Percentiles rank a stretch among this genome's conserved stretches.
Evolutionary conservation across 2,113 vertebrate species (phyloP).

Genomic region (Plecturocebus donacophilus): DNA sequence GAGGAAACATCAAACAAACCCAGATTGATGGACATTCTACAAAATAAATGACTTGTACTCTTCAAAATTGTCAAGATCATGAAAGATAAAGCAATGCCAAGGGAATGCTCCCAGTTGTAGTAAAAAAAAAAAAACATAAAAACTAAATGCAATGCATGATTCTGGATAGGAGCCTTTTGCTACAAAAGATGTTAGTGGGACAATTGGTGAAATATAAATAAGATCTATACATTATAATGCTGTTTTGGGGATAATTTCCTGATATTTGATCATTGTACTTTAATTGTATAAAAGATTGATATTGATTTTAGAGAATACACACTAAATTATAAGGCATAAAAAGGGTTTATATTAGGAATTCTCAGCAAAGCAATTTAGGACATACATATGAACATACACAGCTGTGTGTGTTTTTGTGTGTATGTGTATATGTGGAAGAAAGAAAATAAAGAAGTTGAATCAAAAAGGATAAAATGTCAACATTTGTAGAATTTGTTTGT

Average conservation of each 20-base stretch:
- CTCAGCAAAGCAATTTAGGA: background rate
- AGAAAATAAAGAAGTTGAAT: background rate
- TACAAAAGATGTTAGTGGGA: background rate
- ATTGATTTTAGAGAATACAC: background rate
- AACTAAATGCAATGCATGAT: background rate
- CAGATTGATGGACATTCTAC: background rate
- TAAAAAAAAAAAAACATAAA: background rate
- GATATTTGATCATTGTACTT: background rate
- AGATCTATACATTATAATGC: background rate
- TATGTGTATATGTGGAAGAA: too few relatives aligned
- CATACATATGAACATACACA: background rate
- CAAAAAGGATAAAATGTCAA: background rate
- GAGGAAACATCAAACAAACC: background rate
- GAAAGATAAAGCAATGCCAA: background rate
- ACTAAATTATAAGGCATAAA: background rate
- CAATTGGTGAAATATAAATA: background rate
- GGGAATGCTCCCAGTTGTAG: background rate
- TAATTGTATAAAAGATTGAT: constrained; percentile 8
- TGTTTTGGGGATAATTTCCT: background rate
- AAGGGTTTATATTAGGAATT: background rate
- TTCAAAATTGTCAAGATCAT: background rate
- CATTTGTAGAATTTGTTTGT: background rate
- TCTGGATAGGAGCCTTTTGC: background rate
- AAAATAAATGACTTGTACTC: background rate
- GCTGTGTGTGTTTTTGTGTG: background rate